Percentiles rank a stretch among this genome's conserved stretches.
These are phyloP conservation scores for Rhinopomastus cyanomelas DNA, from an alignment of 2,113 vertebrate species.

Conservation along the genomic window DNA sequence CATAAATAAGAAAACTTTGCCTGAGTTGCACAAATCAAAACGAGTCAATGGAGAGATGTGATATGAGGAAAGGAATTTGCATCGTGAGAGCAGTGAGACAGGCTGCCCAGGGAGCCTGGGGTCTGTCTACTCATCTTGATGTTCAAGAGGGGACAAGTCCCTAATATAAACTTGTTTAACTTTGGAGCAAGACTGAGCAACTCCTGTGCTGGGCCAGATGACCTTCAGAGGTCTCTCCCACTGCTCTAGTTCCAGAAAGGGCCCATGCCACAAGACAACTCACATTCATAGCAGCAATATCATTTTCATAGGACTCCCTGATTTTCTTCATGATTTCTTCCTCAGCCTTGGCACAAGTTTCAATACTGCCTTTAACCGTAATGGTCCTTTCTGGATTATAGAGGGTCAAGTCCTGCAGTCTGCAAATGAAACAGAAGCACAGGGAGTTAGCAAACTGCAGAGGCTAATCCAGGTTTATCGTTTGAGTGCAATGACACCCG, in stretches of 20 bases:
- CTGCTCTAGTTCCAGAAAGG: background rate
- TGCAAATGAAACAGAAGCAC: slow-evolving; percentile 59
- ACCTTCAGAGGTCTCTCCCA: background rate
- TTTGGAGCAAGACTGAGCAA: rapidly evolving
- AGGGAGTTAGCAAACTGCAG: background rate
- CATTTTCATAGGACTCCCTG: slow-evolving; percentile 95
- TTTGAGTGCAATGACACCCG: background rate
- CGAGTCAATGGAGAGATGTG: background rate
- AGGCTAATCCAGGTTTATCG: background rate
- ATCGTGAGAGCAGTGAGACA: background rate
- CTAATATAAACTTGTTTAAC: background rate
- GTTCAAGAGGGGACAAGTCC: background rate
- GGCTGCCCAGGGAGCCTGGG: background rate
- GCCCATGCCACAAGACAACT: slow-evolving; percentile 53
- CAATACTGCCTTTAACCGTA: slow-evolving; percentile 90
- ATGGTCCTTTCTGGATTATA: slow-evolving; percentile 97
- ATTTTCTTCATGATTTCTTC: slow-evolving; percentile 99
- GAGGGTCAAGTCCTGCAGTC: slow-evolving; percentile 94
- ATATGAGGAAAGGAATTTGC: background rate
- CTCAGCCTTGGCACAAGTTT: slow-evolving; percentile 89
- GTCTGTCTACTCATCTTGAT: background rate
- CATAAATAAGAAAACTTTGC: background rate
- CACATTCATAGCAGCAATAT: slow-evolving; percentile 98
- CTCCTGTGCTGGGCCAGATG: background rate
- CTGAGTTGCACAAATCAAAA: background rate